phyloP scores from a whole-genome alignment of 2,113 vertebrate species.

The Acanthisitta chloris region DNA sequence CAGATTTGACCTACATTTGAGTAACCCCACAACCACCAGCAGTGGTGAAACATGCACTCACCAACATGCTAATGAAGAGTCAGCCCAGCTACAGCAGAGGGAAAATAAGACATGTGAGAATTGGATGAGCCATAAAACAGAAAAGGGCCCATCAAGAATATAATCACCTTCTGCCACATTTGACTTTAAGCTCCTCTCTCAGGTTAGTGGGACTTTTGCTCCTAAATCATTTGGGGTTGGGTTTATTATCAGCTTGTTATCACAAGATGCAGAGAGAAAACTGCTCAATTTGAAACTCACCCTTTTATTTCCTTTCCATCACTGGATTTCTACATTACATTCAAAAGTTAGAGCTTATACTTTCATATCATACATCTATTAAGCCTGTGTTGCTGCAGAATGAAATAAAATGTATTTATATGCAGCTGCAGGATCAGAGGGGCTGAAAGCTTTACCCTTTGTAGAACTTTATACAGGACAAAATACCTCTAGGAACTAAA shows the following conservation, averaged over 20 bases:
- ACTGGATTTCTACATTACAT: background rate
- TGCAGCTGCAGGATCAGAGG: background rate
- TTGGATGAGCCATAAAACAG: background rate
- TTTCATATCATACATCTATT: background rate
- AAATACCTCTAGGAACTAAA: background rate
- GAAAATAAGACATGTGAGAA: background rate
- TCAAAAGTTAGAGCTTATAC: background rate
- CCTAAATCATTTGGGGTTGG: background rate
- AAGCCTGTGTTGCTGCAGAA: background rate
- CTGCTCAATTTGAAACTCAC: background rate
- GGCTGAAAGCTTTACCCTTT: background rate
- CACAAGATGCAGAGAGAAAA: background rate
- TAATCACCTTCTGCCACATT: background rate
- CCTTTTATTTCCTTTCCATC: background rate
- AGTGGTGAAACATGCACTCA: fast-evolving
- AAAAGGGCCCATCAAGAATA: background rate
- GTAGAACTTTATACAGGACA: background rate
- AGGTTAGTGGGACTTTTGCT: background rate
- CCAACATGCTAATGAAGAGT: background rate
- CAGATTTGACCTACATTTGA: background rate
- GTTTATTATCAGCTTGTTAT: background rate
- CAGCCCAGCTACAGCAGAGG: background rate
- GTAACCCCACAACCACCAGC: background rate
- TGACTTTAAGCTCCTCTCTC: background rate
- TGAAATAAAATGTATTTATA: background rate